Evolutionary conservation across 2,113 vertebrate genomes (phyloP).

Genomic region (Phyllopteryx taeniolatus): DNA sequence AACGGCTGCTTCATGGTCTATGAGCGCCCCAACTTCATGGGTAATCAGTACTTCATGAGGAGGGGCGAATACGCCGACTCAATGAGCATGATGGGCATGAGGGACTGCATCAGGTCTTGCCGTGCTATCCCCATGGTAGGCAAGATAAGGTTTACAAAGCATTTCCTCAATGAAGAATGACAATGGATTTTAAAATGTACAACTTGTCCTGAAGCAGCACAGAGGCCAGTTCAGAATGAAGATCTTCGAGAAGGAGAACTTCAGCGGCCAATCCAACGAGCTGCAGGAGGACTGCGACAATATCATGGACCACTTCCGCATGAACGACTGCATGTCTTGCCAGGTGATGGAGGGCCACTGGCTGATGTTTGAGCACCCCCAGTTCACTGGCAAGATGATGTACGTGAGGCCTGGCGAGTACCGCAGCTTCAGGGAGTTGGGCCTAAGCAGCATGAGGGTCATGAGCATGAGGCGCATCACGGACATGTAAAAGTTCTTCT

Average conservation of each 20-base stretch:
- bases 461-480: constrained; percentile 68
- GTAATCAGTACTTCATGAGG: constrained; percentile 68
- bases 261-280: not conserved
- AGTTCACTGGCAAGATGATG: constrained; percentile 69
- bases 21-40: constrained; percentile 67
- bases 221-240: constrained; percentile 54
- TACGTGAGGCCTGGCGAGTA: constrained; percentile 72
- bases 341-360: constrained; percentile 77
- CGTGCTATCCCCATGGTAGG: constrained; percentile 70
- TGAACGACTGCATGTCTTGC: constrained; percentile 21
- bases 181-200: not conserved
- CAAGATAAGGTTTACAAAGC: not conserved
- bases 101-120: constrained; percentile 63
- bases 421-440: constrained; percentile 65
- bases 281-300: constrained; percentile 3
- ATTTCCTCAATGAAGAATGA: not conserved
- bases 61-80: constrained; percentile 72
- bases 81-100: constrained; percentile 62
- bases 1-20: constrained; percentile 69
- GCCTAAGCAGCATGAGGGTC: constrained; percentile 37
- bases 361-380: constrained; percentile 75
- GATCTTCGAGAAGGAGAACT: constrained; percentile 40
- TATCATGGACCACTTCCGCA: constrained; percentile 5
- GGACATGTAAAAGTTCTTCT: constrained; percentile 37
- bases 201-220: constrained; percentile 24